phyloP scores from a whole-genome alignment of 2,888 invertebrate species.

The Digitonthophagus gazella region DNA sequence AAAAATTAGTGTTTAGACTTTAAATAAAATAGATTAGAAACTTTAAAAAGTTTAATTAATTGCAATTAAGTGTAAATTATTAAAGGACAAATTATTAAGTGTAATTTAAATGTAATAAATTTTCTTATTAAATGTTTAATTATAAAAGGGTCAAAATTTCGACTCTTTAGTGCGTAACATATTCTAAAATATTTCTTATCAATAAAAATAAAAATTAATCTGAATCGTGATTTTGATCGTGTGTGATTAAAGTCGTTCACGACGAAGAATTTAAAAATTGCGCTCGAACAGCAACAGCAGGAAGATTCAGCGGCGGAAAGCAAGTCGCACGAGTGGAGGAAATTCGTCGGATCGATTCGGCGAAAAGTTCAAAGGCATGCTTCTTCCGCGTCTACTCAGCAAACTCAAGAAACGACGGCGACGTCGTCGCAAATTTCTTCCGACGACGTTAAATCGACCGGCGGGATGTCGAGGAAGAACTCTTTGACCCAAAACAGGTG shows the following conservation, averaged over 20 bases:
- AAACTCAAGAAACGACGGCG: slow-evolving; percentile 28
- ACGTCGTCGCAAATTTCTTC: slow-evolving; percentile 11
- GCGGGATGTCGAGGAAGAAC: slow-evolving; percentile 44
- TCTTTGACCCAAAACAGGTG: slow-evolving; percentile 48
- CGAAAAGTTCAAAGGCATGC: slow-evolving; percentile 51
- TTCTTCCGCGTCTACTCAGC: slow-evolving; percentile 36
- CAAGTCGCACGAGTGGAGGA: slow-evolving; percentile 48
- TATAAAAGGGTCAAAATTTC: too few species aligned
- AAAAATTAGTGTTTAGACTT: too few species aligned
- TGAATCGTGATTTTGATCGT: too few species aligned
- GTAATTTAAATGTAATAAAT: too few species aligned
- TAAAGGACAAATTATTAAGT: too few species aligned
- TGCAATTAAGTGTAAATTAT: too few species aligned
- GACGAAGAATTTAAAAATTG: slow-evolving; percentile 43
- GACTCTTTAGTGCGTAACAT: not conserved
- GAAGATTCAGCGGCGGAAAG: slow-evolving; percentile 30
- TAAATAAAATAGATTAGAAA: too few species aligned
- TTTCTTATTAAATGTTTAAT: too few species aligned
- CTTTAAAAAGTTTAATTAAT: too few species aligned
- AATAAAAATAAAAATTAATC: not conserved
- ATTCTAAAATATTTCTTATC: not conserved
- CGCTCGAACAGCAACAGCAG: slow-evolving; percentile 46
- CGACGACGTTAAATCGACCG: not conserved
- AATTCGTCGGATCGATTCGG: slow-evolving; percentile 51
- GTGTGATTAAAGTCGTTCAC: slow-evolving; percentile 42